These are phyloP conservation scores for Caenorhabditis sinica DNA, from an alignment of 2,888 invertebrate genomes.

Conservation along the genomic window DNA sequence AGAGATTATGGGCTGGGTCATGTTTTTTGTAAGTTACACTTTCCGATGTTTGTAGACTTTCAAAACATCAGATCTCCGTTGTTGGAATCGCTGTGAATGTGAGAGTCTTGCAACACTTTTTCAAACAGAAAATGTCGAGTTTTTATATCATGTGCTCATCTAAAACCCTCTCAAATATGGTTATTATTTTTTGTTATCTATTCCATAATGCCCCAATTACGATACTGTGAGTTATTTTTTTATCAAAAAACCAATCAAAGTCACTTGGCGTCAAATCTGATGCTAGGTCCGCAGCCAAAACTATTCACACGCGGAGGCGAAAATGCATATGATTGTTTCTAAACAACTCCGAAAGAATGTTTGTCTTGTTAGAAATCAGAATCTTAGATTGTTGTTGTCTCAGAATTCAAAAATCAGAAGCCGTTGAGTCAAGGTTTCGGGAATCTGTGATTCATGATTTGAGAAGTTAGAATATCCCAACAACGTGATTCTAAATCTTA, in stretches of 20 bases:
- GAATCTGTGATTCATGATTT: not conserved
- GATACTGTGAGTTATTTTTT: conserved; percentile 47
- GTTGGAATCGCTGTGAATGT: conserved; percentile 29
- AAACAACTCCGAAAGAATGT: not conserved
- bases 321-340: too few relatives aligned
- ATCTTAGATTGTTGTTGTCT: too few relatives aligned
- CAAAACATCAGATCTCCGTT: conserved; percentile 15
- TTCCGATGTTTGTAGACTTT: not conserved
- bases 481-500: not conserved
- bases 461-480: too few relatives aligned
- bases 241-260: too few relatives aligned
- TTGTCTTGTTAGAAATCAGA: too few relatives aligned
- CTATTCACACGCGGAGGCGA: too few relatives aligned
- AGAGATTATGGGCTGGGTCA: conserved; percentile 1
- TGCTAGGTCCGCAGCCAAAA: too few relatives aligned
- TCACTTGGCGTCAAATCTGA: too few relatives aligned
- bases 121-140: conserved; percentile 45
- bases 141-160: conserved; percentile 59
- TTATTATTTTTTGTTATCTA: conserved; percentile 32
- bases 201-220: conserved; percentile 56
- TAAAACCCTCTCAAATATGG: conserved; percentile 45
- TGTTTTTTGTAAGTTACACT: conserved; percentile 6
- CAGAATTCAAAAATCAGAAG: too few relatives aligned
- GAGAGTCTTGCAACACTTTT: conserved; percentile 1
- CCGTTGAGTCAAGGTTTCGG: too few relatives aligned